Conservation (phyloP, 2,113 vertebrate genomes). For the Rhinolophus sinicus region DNA sequence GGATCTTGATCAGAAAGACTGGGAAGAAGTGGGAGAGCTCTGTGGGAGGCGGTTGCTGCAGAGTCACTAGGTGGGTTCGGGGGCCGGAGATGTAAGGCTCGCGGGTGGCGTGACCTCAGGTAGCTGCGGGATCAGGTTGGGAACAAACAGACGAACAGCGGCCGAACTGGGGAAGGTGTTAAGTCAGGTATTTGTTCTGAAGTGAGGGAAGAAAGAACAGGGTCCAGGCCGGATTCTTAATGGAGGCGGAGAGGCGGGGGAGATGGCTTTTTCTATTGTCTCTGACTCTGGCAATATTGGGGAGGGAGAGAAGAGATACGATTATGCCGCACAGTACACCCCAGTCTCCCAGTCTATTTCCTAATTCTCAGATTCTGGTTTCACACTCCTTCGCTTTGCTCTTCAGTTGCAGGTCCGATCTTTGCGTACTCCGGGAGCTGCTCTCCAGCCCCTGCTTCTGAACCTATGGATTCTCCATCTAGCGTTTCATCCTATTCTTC, state of each 20-base stretch:
- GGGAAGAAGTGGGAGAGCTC: neutral
- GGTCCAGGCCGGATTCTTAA: neutral
- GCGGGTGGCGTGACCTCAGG: neutral
- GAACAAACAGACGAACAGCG: neutral
- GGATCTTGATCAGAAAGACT: neutral
- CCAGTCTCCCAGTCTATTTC: neutral
- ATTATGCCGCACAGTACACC: neutral
- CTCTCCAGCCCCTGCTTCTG: slow-evolving; percentile 39
- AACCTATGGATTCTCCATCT: slow-evolving; percentile 77
- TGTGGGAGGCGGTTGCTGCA: neutral
- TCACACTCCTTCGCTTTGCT: slow-evolving; percentile 40
- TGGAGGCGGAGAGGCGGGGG: neutral
- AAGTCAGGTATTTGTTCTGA: neutral
- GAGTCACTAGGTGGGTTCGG: neutral
- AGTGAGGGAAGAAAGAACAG: neutral
- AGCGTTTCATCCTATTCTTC: slow-evolving; percentile 63
- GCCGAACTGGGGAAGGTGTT: neutral
- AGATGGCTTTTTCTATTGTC: neutral
- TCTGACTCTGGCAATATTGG: neutral
- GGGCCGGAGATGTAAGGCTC: neutral
- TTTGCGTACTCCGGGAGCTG: slow-evolving; percentile 39
- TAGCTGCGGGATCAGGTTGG: neutral
- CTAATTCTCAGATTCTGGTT: neutral
- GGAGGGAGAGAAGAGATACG: neutral
- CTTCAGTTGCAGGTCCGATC: slow-evolving; percentile 67